Percentiles rank a stretch among this genome's conserved stretches.
Conservation (phyloP, 2,113 vertebrate genomes). For the Narcine bancroftii region DNA sequence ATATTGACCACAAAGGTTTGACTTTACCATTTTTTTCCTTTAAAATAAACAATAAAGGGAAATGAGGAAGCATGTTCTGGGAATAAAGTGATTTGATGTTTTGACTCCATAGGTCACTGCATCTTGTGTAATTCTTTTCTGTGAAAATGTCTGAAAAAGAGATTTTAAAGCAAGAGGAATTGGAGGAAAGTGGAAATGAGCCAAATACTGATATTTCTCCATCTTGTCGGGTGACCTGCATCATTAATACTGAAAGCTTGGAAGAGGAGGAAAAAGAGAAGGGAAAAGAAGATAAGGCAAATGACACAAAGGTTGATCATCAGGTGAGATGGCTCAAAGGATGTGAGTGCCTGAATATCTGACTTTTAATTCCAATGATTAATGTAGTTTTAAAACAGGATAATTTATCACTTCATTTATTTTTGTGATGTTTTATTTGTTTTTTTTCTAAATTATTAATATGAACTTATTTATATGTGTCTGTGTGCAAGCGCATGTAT, state of each 20-base stretch:
- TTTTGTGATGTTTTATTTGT: neutral
- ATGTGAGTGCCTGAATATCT: neutral
- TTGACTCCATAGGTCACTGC: constrained; percentile 53
- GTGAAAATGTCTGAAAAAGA: constrained; percentile 69
- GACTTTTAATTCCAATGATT: neutral
- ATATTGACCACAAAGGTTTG: constrained; percentile 41
- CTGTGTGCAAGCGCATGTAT: no score
- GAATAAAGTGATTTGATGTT: constrained; percentile 41
- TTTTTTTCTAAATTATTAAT: neutral
- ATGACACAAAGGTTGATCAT: constrained; percentile 52
- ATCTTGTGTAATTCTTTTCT: constrained; percentile 54
- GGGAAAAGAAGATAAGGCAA: constrained; percentile 59
- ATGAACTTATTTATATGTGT: no score
- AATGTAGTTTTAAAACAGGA: neutral
- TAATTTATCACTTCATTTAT: neutral
- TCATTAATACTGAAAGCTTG: constrained; percentile 59
- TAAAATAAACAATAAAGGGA: constrained; percentile 26
- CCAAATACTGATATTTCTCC: constrained; percentile 46
- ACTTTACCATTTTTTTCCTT: constrained; percentile 41
- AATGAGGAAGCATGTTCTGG: constrained; percentile 31
- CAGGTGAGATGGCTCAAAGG: constrained; percentile 52
- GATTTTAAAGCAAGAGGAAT: constrained; percentile 52
- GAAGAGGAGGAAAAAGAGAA: constrained; percentile 49
- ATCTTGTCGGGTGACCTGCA: constrained; percentile 55
- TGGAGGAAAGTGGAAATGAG: constrained; percentile 53